Conservation (phyloP, 2,113 vertebrate species). For the Nesospiza acunhae region DNA sequence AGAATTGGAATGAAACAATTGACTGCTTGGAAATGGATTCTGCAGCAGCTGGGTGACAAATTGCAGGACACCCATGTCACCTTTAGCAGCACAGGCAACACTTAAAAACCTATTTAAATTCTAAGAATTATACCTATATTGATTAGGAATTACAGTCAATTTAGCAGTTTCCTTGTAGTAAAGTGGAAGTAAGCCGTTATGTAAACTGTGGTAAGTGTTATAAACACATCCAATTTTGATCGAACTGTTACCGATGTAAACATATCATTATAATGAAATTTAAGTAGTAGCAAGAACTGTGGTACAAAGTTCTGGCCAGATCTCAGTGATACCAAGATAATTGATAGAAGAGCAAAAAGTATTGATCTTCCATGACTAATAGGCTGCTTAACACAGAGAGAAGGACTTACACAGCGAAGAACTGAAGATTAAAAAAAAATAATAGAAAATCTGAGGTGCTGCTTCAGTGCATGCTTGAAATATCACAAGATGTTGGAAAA, state of each 20-base stretch:
- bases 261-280: slow-evolving; percentile 33
- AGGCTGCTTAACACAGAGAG: background rate
- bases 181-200: slow-evolving; percentile 15
- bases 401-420: background rate
- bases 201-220: slow-evolving; percentile 2
- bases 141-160: slow-evolving; percentile 40
- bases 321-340: slow-evolving; percentile 19
- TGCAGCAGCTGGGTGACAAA: background rate
- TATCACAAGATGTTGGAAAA: slow-evolving; percentile 23
- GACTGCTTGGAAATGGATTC: background rate
- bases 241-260: background rate
- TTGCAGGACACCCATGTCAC: background rate
- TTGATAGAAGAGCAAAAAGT: slow-evolving; percentile 20
- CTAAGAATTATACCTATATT: slow-evolving; percentile 23
- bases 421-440: background rate
- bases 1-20: background rate
- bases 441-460: slow-evolving; percentile 12
- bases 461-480: slow-evolving; percentile 1
- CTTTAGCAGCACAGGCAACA: background rate
- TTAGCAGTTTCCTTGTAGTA: background rate
- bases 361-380: slow-evolving; percentile 29
- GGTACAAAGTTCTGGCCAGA: background rate
- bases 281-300: background rate
- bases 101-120: background rate
- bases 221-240: slow-evolving; percentile 32